Percentiles rank a stretch among this genome's conserved stretches.
Conservation (phyloP, 2,113 vertebrate species). For the Castor canadensis region DNA sequence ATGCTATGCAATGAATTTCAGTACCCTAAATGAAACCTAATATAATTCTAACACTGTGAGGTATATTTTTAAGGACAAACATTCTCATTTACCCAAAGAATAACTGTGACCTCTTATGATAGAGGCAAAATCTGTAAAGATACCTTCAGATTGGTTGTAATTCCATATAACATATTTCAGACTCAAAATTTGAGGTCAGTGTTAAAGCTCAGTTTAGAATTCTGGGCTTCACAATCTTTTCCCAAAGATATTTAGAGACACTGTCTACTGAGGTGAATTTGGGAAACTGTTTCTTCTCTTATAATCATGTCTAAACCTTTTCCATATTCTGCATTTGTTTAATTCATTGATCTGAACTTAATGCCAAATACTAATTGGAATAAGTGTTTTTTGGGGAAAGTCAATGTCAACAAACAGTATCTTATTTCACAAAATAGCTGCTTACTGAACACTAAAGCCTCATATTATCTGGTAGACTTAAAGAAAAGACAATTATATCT, state of each 20-base stretch:
- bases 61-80: conserved; percentile 22
- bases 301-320: not conserved
- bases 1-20: conserved; percentile 13
- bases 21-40: not conserved
- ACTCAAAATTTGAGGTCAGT: not conserved
- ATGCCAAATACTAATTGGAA: not conserved
- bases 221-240: not conserved
- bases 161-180: not conserved
- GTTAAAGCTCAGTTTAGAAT: not conserved
- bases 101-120: not conserved
- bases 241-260: not conserved
- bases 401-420: not conserved
- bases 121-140: not conserved
- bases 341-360: not conserved
- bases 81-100: not conserved
- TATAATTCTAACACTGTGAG: not conserved
- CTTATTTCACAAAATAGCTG: not conserved
- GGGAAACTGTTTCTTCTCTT: not conserved
- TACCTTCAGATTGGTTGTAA: not conserved
- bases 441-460: not conserved
- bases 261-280: not conserved
- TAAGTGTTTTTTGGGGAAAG: not conserved
- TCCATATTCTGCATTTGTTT: not conserved
- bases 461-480: not conserved
- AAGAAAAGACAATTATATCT: not conserved